Conservation (phyloP, 2,888 invertebrate genomes). For the Vesta saturnalis region DNA sequence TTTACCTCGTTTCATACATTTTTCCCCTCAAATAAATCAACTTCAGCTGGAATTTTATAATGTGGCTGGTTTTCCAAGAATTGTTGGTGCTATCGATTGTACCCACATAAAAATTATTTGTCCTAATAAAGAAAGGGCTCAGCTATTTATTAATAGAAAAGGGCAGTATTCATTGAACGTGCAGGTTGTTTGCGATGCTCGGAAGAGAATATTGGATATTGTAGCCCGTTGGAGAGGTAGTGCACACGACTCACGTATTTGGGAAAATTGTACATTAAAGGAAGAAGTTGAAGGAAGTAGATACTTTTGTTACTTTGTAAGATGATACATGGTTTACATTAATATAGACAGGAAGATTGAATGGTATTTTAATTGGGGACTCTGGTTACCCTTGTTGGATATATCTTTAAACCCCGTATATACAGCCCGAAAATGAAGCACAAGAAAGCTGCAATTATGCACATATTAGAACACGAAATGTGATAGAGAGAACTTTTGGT, state of each 20-base stretch:
- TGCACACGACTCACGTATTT: too few relatives aligned
- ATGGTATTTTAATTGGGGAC: too few relatives aligned
- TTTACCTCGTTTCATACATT: neutral
- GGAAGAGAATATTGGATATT: neutral
- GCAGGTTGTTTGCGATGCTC: neutral
- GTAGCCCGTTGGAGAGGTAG: neutral
- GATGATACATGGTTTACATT: too few relatives aligned
- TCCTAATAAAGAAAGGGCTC: too few relatives aligned
- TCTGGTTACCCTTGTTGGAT: too few relatives aligned
- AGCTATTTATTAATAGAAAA: too few relatives aligned
- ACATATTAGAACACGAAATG: neutral
- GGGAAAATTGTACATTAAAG: neutral
- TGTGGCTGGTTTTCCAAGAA: neutral
- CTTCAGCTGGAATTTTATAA: neutral
- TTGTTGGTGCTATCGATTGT: too few relatives aligned
- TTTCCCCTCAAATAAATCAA: neutral
- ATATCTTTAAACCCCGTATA: neutral
- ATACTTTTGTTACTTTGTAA: neutral
- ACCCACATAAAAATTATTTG: neutral
- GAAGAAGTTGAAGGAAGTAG: neutral
- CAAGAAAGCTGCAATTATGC: neutral
- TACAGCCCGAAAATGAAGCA: neutral
- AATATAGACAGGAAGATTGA: neutral
- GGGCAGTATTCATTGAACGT: neutral
- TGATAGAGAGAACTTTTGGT: neutral